Evolutionary conservation across 1,140 invertebrate species (phyloP).

Genomic region (Melipona quadrifasciata): DNA sequence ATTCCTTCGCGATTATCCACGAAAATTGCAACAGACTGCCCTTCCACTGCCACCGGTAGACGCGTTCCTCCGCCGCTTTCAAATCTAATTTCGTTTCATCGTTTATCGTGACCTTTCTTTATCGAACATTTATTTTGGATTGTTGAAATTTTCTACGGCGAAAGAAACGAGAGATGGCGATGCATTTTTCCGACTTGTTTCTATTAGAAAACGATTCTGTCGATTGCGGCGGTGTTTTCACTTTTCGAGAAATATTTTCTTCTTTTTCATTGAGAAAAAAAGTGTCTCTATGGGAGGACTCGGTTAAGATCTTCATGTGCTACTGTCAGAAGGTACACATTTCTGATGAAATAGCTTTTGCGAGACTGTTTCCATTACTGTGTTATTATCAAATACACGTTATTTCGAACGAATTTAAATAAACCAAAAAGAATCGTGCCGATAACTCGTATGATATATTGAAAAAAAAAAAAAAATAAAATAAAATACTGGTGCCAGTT

Average conservation of each 20-base stretch:
- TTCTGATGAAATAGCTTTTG: background rate
- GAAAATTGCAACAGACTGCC: background rate
- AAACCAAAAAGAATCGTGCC: background rate
- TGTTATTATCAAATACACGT: background rate
- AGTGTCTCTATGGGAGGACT: too few relatives aligned
- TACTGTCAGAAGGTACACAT: background rate
- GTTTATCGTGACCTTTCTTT: background rate
- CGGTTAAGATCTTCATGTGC: too few relatives aligned
- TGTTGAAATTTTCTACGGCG: too few relatives aligned
- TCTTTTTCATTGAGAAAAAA: too few relatives aligned
- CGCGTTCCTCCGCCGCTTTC: background rate
- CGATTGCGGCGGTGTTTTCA: background rate
- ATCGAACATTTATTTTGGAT: background rate
- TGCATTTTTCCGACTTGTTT: too few relatives aligned
- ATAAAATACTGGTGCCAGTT: too few relatives aligned
- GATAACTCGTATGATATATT: background rate
- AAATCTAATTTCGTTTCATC: background rate
- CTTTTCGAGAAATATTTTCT: too few relatives aligned
- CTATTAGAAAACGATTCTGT: too few relatives aligned
- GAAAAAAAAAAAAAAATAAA: too few relatives aligned
- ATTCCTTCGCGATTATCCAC: conserved; percentile 14
- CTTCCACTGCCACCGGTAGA: too few relatives aligned
- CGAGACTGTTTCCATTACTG: background rate
- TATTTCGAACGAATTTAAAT: background rate
- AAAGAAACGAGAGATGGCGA: too few relatives aligned